Conservation (phyloP, 2,888 invertebrate species). For the Lycia hirtaria region DNA sequence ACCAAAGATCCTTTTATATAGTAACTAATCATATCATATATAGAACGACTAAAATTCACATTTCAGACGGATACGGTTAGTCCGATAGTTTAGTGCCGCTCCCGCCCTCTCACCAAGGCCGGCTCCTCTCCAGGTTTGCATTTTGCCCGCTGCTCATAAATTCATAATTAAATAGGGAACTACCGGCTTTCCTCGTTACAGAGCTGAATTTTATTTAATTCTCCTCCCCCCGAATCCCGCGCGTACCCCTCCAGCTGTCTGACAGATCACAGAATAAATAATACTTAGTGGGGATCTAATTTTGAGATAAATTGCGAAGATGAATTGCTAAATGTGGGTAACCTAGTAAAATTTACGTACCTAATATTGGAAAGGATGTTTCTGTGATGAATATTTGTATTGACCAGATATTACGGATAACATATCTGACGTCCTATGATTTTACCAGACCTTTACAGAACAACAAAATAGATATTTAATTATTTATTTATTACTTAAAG, state of each 20-base stretch:
- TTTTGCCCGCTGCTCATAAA: constrained; percentile 78
- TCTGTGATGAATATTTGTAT: too few relatives aligned
- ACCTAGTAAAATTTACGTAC: too few relatives aligned
- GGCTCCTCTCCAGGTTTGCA: constrained; percentile 59
- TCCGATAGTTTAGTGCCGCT: constrained; percentile 27
- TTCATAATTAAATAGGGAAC: constrained; percentile 82
- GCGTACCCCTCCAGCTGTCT: constrained; percentile 7
- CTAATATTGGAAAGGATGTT: too few relatives aligned
- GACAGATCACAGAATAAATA: constrained; percentile 26
- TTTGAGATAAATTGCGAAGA: constrained; percentile 34
- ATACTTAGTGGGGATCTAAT: constrained; percentile 25
- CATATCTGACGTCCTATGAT: too few relatives aligned
- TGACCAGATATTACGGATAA: too few relatives aligned
- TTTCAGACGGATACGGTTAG: too few relatives aligned
- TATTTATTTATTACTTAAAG: too few relatives aligned
- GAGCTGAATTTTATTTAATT: constrained; percentile 71
- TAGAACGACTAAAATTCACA: too few relatives aligned
- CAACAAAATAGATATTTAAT: too few relatives aligned
- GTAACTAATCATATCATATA: too few relatives aligned
- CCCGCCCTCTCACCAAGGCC: constrained; percentile 32
- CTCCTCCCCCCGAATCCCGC: constrained; percentile 48
- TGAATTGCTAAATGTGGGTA: constrained; percentile 29
- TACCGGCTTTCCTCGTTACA: constrained; percentile 69
- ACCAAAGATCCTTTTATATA: too few relatives aligned
- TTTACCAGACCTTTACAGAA: too few relatives aligned